Evolutionary conservation across 2,888 invertebrate species (phyloP).

Genomic region (Papilio demoleus): DNA sequence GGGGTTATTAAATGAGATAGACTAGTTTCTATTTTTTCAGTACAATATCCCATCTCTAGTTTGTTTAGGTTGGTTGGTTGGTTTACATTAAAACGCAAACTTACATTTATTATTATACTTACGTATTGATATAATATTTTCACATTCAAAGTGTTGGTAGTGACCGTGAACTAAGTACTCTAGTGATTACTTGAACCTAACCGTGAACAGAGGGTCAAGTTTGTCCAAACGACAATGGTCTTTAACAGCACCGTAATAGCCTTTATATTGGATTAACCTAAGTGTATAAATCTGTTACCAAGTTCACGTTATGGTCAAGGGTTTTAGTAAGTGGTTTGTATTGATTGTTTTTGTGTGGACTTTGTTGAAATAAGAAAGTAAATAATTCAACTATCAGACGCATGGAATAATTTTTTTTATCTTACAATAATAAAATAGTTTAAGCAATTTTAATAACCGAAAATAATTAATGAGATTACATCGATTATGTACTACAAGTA

Average conservation of each 20-base stretch:
- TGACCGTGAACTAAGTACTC: constrained; percentile 18
- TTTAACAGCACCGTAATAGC: constrained; percentile 17
- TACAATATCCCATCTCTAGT: background rate
- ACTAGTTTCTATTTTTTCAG: background rate
- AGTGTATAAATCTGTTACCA: constrained; percentile 27
- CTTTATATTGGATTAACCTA: constrained; percentile 32
- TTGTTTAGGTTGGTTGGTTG: background rate
- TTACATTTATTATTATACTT: background rate
- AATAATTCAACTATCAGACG: background rate
- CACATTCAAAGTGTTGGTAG: background rate
- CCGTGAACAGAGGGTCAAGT: constrained; percentile 37
- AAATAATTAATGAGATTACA: no score
- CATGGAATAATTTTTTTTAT: background rate
- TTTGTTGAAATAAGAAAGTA: background rate
- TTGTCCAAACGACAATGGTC: constrained; percentile 7
- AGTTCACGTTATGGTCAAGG: constrained; percentile 24
- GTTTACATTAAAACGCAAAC: background rate
- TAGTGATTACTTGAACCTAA: constrained; percentile 31
- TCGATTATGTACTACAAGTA: no score
- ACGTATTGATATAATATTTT: background rate
- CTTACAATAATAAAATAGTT: no score
- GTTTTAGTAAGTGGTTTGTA: constrained; percentile 1
- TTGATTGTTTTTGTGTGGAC: background rate
- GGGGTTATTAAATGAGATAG: background rate
- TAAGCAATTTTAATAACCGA: no score